Conservation (phyloP, 2,888 invertebrate species). For the Drosophila greeni region DNA sequence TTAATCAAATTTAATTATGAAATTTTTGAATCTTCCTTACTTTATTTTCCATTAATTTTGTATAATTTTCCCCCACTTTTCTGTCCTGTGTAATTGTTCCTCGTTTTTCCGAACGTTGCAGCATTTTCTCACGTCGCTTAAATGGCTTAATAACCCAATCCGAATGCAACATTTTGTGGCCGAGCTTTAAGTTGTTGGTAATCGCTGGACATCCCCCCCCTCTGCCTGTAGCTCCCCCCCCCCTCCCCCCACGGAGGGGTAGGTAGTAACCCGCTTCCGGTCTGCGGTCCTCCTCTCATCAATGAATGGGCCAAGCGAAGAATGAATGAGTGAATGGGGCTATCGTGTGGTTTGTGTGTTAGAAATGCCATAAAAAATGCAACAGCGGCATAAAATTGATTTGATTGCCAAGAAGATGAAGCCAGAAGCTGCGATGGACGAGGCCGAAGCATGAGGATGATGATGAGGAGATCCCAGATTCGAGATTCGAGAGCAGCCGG, state of each 20-base stretch:
- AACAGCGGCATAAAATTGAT: constrained; percentile 68
- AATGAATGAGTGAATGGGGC: constrained; percentile 55
- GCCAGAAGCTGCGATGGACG: constrained; percentile 7
- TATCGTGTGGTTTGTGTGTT: constrained; percentile 52
- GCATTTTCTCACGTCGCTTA: constrained; percentile 72
- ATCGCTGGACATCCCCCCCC: constrained; percentile 34
- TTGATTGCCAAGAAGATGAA: constrained; percentile 56
- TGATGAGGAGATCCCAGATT: background rate
- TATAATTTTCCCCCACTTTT: background rate
- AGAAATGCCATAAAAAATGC: constrained; percentile 65
- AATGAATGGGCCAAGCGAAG: constrained; percentile 52
- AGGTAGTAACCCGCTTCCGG: constrained; percentile 58
- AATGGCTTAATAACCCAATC: constrained; percentile 71
- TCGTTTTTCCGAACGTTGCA: constrained; percentile 49
- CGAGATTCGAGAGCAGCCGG: background rate
- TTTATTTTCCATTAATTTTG: constrained; percentile 3
- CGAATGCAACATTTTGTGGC: constrained; percentile 64
- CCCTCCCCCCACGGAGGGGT: background rate
- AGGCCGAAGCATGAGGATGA: background rate
- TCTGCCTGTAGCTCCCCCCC: background rate
- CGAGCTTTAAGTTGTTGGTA: constrained; percentile 66
- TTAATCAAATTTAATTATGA: background rate
- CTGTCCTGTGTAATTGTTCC: constrained; percentile 36
- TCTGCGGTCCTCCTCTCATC: constrained; percentile 61
- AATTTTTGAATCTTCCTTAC: background rate